Evolutionary conservation across 2,888 invertebrate species (phyloP).

Genomic region (Leucoma salicis): DNA sequence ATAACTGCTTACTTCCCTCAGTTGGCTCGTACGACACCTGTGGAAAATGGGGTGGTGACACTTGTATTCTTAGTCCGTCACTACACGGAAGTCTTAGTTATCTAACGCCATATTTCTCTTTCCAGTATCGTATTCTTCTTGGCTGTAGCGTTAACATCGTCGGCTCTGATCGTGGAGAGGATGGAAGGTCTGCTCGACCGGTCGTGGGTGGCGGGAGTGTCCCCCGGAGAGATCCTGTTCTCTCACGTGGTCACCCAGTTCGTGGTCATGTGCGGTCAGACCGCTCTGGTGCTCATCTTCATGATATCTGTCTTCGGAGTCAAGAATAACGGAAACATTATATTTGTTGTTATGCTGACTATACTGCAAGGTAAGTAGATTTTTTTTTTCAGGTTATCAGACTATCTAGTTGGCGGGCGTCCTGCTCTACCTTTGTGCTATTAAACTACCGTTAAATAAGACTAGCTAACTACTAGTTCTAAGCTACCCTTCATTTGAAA

Average conservation of each 20-base stretch:
- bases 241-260: conserved; percentile 97
- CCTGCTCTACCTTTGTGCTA: too few species aligned
- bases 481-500: too few species aligned
- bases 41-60: too few species aligned
- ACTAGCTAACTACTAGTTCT: too few species aligned
- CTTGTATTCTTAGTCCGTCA: too few species aligned
- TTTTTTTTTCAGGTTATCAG: too few species aligned
- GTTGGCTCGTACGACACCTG: too few species aligned
- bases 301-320: conserved; percentile 95
- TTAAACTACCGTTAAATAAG: too few species aligned
- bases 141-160: conserved; percentile 96
- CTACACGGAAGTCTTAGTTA: too few species aligned
- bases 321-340: conserved; percentile 93
- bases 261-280: conserved; percentile 97
- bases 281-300: conserved; percentile 93
- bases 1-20: too few species aligned
- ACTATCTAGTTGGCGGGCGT: too few species aligned
- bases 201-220: conserved; percentile 96
- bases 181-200: conserved; percentile 95
- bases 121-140: conserved; percentile 96
- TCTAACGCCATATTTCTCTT: conserved; percentile 4
- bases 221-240: conserved; percentile 94
- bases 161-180: conserved; percentile 94
- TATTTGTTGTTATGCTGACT: conserved; percentile 92
- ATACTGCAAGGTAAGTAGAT: conserved; percentile 89